Base-by-base conservation (phyloP, 2,888 invertebrate genomes). In the Sthenelais limicola region DNA sequence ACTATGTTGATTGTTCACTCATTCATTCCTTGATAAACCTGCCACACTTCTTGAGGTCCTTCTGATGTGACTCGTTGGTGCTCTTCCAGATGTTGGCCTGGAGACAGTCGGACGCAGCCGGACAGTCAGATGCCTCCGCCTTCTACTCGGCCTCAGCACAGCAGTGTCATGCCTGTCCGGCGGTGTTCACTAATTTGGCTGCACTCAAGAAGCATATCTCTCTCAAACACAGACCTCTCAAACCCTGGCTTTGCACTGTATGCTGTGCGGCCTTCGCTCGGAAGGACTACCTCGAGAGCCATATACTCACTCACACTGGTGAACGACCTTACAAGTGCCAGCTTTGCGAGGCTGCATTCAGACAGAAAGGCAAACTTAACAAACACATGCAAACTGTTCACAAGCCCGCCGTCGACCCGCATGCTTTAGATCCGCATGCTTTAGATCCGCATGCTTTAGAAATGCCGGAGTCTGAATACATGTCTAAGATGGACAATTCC, bases 331-430 rank as follows among this genome's bases (percentile, higher is more conserved):
- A 38, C 32, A 35, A 26, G 5, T 67, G 67, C 32, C 47, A 48
- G 30, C 48, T 67, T 3, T 67, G 67, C 30, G 5, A 7, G 0
- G 48, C 47, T 1, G 67, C 67, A 12, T 67, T 67, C 32, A n/a
- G 67, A 18, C 47, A 67, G 67, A 67, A 67, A 26, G 67, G 67
- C n/a, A 48, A 48, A n/a, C 67, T 67, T 48, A 67, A 43, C 47
- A 67, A 67, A n/a, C 67, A 67, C 67, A 67, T 67, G 67, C 9
- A 32, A 43, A 35, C 62, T n/a, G 62, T 62, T 12, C 62, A 62
- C 62, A 35, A 43, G 18, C 9, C n/a, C 4, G 62, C n/a, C n/a
- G n/a, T n/a, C n/a, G n/a, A n/a, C n/a, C n/a, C n/a, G n/a, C n/a
- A n/a, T n/a, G n/a, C n/a, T n/a, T n/a, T n/a, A n/a, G n/a, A n/a